Base-by-base conservation (phyloP, 2,888 invertebrate species). In the Gandaritis pyraliata region DNA sequence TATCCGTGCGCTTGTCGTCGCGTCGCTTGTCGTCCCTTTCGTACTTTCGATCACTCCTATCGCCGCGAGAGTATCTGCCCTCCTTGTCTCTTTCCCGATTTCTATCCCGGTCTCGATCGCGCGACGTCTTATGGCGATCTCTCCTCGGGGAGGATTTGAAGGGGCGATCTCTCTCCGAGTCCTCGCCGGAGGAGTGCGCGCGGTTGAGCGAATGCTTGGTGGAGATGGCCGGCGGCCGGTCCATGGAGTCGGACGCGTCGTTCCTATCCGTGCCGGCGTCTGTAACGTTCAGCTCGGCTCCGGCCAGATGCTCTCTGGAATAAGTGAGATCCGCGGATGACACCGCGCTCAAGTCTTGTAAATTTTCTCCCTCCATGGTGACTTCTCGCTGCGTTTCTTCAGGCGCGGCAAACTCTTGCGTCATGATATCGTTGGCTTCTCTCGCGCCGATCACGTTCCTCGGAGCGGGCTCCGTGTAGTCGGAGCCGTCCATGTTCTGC, bases 321-420 rank as follows among this genome's bases (percentile, higher is more conserved):
- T 81, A 85, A 0, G 85, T 75, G 60, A 85, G 69, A 8, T 92
- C 91, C 1, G 78, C 72, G 1, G 88, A 83, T 2, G 89, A 83
- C 49, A 85, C 80, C 41, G 79, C 73, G 70, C 90, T 89, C 64
- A 91, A 71, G 68, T 92, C 92, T 68, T 90, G 89, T 60, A 92
- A 75, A 75, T 94, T 94, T 73, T 94, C 94, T 0, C 94, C 94
- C 71, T 94, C 94, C 82, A 94, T 87, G 45, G 88, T 92, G 11
- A 93, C 80, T 73, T 94, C 94, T 38, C 94, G 83, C 66, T 93
- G 94, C 54, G 86, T 82, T 11, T 83, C 86, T 15, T 83, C 86
- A 1, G 81, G 76, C 10, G 82, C 12, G 82, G 71, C 15, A 33
- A 13, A 59, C 3, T 59, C 75, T 94, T 94, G 46, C 94, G 83